phyloP scores from a whole-genome alignment of 2,113 vertebrate species.

The Siniperca knerii region DNA sequence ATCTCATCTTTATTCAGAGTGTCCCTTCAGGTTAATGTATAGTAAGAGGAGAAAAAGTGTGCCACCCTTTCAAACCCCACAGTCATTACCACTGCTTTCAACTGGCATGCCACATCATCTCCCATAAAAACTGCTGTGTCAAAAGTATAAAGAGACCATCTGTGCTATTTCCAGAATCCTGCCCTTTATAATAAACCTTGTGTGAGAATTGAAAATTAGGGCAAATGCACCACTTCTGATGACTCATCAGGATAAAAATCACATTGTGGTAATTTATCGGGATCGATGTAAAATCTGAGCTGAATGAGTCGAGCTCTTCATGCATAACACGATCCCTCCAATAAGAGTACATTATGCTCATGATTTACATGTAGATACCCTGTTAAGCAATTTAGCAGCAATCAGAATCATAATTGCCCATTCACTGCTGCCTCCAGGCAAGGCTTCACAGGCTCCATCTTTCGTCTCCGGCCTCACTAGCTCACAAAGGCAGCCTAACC shows the following conservation, averaged over 20 bases:
- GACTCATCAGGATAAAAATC: constrained; percentile 45
- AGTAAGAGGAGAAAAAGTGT: constrained; percentile 42
- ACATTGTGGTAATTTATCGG: constrained; percentile 30
- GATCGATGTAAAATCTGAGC: constrained; percentile 24
- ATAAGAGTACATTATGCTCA: constrained; percentile 5
- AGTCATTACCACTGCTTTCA: constrained; percentile 59
- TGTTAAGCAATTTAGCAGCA: constrained; percentile 51
- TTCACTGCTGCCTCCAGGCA: constrained; percentile 29
- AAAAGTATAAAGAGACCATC: constrained; percentile 61
- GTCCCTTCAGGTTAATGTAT: constrained; percentile 60
- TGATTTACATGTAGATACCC: constrained; percentile 19
- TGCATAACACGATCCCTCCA: constrained; percentile 14
- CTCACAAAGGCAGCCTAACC: constrained; percentile 35
- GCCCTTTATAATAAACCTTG: constrained; percentile 42
- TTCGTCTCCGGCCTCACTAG: constrained; percentile 35
- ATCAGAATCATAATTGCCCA: constrained; percentile 47
- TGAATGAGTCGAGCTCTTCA: constrained; percentile 24
- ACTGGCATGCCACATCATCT: constrained; percentile 45
- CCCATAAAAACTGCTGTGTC: constrained; percentile 56
- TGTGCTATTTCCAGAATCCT: constrained; percentile 62
- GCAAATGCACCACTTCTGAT: constrained; percentile 37
- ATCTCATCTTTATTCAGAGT: constrained; percentile 50
- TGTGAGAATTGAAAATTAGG: constrained; percentile 46
- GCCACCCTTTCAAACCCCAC: constrained; percentile 53
- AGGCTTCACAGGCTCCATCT: constrained; percentile 46